phyloP scores from a whole-genome alignment of 2,113 vertebrate genomes.

The Brevimyrus niger region DNA sequence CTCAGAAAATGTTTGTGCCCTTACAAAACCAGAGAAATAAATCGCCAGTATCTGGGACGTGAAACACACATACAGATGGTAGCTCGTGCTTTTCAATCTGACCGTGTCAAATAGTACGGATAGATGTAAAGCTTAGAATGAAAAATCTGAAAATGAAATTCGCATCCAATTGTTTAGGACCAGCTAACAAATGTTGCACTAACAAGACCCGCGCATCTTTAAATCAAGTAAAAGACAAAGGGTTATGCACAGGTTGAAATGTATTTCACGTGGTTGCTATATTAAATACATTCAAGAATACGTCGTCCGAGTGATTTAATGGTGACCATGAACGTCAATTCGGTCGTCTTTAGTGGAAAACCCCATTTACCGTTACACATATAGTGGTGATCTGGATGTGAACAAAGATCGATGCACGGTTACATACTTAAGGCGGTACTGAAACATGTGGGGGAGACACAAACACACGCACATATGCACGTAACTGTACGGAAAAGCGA shows the following conservation, averaged over 20 bases:
- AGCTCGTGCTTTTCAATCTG: background rate
- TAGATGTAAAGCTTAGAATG: slow-evolving; percentile 3
- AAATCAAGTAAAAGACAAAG: slow-evolving; percentile 33
- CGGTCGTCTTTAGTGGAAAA: background rate
- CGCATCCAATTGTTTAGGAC: background rate
- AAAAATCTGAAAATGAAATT: background rate
- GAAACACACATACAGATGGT: background rate
- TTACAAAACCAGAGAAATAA: background rate
- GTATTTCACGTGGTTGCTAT: slow-evolving; percentile 37
- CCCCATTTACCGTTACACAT: background rate
- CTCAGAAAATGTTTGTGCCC: background rate
- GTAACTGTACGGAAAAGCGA: background rate
- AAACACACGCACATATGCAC: background rate
- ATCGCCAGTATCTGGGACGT: background rate
- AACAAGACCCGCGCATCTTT: background rate
- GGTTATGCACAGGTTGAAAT: slow-evolving; percentile 20
- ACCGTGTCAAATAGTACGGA: background rate
- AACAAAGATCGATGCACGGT: background rate
- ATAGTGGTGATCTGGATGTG: background rate
- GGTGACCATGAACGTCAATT: background rate
- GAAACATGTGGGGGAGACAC: background rate
- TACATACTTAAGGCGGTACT: background rate
- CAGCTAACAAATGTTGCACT: background rate
- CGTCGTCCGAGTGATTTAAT: slow-evolving; percentile 13
- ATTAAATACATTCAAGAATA: slow-evolving; percentile 21